Conservation (phyloP, 2,797 vertebrate genomes). For the Silurus aristotelis region DNA sequence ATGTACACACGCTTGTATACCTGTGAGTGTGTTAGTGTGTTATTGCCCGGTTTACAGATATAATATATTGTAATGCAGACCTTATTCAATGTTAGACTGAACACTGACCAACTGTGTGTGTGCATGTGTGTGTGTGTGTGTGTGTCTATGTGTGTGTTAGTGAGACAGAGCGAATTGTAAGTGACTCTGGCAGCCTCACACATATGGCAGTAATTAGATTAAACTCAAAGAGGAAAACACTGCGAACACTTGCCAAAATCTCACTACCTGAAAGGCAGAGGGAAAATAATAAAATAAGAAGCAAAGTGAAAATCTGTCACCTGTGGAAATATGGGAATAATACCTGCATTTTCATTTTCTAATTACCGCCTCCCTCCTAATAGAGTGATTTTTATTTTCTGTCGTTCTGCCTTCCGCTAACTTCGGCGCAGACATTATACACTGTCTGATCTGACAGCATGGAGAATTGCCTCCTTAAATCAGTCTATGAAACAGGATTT, state of each 20-base stretch:
- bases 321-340: conserved; percentile 50
- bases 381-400: conserved; percentile 37
- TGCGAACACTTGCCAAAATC: conserved; percentile 68
- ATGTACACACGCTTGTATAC: neutral
- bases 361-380: conserved; percentile 47
- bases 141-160: conserved; percentile 24
- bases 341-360: conserved; percentile 42
- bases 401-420: neutral
- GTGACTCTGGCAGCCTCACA: conserved; percentile 76
- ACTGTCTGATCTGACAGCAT: conserved; percentile 43
- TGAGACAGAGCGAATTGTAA: conserved; percentile 66
- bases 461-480: conserved; percentile 44
- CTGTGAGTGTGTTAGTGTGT: conserved; percentile 7
- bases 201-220: conserved; percentile 86
- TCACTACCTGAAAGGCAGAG: conserved; percentile 60
- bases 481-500: conserved; percentile 1
- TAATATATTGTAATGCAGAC: conserved; percentile 12
- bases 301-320: conserved; percentile 52
- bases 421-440: conserved; percentile 24
- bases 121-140: conserved; percentile 12
- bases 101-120: conserved; percentile 5
- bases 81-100: conserved; percentile 8
- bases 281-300: conserved; percentile 54
- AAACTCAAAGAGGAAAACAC: conserved; percentile 70
- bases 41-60: neutral